Evolutionary conservation across 2,113 vertebrate species (phyloP), one percentile per base, ranked within the genome.

Genomic region (Phalacrocorax brasilianus): DNA sequence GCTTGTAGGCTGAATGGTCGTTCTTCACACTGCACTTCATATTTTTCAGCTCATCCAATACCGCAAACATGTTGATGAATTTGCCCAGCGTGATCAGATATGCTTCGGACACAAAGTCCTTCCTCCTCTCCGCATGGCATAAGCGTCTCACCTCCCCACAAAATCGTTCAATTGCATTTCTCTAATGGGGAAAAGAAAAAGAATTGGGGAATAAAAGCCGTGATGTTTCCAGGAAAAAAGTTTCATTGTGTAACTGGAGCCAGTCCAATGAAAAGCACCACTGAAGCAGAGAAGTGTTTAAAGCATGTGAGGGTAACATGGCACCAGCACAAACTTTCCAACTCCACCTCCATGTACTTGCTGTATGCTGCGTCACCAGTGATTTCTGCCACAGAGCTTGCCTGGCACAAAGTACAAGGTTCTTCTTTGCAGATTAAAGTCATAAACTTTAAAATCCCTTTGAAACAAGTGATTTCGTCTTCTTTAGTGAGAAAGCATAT

Each of bases 11-110:
- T 0, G 99, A 99, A 93, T 99, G 99, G 96, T 99, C 99, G 0
- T 99, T 99, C 97, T 99, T 99, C 67, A 99, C 99, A 0, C 99
- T 99, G 97, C 99, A 99, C 87, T 99, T 99, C 99, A 99, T 99
- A 89, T 99, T 99, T 97, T 99, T 99, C 86, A 99, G 95, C 84
- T 99, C 99, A 8, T 99, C 99, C 96, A 99, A 56, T 71, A 99
- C 99, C 0, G 99, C 99, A 49, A 99, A 99, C 99, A 99, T 99
- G 97, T 99, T 99, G 98, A 99, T 99, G 97, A 99, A 99, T 94
- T 99, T 99, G 30, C 99, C 99, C 70, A 99, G 97, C 0, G 99
- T 99, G 74, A 99, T 98, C 56, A 99, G 98, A 93, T 99, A 99
- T 0, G 99, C 99, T 96, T 99, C 99, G 0, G 99, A 99, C 44